Conservation (phyloP, 2,888 invertebrate species). For the Celastrina argiolus region DNA sequence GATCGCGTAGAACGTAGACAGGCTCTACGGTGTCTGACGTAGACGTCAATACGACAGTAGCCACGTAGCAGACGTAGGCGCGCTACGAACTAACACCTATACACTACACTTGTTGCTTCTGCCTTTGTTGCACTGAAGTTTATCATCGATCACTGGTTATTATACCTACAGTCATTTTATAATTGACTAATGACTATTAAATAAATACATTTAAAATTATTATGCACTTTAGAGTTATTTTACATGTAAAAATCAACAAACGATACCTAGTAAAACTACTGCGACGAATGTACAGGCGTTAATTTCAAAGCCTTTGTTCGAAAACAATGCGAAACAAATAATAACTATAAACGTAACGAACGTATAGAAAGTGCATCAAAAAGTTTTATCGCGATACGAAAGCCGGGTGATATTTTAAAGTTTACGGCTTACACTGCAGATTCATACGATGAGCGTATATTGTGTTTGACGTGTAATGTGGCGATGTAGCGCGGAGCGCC, state of each 20-base stretch:
- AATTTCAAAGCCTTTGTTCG: background rate
- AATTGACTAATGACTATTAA: background rate
- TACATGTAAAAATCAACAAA: background rate
- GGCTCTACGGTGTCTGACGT: background rate
- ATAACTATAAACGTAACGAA: conserved; percentile 24
- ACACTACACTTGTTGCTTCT: background rate
- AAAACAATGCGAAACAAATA: conserved; percentile 23
- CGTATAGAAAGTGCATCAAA: conserved; percentile 24
- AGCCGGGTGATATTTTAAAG: background rate
- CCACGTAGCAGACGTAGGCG: background rate
- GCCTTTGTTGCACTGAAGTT: background rate
- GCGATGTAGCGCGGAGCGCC: background rate
- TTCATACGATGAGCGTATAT: background rate
- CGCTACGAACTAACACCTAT: background rate
- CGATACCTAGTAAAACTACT: background rate
- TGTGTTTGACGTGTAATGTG: background rate
- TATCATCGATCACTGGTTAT: background rate
- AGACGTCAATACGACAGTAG: background rate
- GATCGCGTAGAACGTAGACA: background rate
- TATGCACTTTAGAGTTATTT: background rate
- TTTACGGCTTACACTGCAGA: conserved; percentile 1
- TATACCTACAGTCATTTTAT: background rate
- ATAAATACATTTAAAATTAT: no score
- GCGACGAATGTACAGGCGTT: background rate
- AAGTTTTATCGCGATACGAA: conserved; percentile 18